phyloP scores from a whole-genome alignment of 2,888 invertebrate genomes.

The Epirrita christyi region DNA sequence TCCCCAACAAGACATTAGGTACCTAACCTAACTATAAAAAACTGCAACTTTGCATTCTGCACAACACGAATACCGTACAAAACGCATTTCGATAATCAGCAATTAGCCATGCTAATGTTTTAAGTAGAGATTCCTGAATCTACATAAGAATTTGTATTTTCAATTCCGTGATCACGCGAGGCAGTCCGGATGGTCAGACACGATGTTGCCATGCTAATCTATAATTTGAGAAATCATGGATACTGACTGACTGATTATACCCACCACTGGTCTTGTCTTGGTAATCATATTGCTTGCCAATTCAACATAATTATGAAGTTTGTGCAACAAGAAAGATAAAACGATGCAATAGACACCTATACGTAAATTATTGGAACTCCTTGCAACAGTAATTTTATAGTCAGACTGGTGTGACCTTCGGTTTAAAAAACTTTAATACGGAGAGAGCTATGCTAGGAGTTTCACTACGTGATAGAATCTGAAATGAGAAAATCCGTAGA shows the following conservation, averaged over 20 bases:
- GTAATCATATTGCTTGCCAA: too few relatives aligned
- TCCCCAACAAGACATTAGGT: background rate
- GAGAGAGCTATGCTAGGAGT: too few relatives aligned
- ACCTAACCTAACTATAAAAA: too few relatives aligned
- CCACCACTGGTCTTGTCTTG: too few relatives aligned
- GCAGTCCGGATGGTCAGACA: slow-evolving; percentile 32
- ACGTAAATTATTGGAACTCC: background rate
- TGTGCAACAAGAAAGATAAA: background rate
- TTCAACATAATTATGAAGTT: too few relatives aligned
- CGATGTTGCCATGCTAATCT: slow-evolving; percentile 22
- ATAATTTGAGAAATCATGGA: slow-evolving; percentile 10
- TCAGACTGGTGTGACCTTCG: too few relatives aligned
- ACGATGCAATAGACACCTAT: background rate
- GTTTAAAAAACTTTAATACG: too few relatives aligned
- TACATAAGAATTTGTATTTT: slow-evolving; percentile 39
- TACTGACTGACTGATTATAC: too few relatives aligned
- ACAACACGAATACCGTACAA: slow-evolving; percentile 1
- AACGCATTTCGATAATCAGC: slow-evolving; percentile 27
- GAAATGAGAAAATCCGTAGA: too few relatives aligned
- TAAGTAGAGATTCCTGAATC: slow-evolving; percentile 29
- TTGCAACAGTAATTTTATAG: background rate
- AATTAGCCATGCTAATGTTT: slow-evolving; percentile 35
- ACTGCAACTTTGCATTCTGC: background rate
- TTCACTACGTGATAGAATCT: too few relatives aligned
- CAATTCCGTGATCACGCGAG: slow-evolving; percentile 37